These are phyloP conservation scores for Trissolcus japonicus DNA, from an alignment of 2,888 invertebrate genomes.

Conservation along the genomic window DNA sequence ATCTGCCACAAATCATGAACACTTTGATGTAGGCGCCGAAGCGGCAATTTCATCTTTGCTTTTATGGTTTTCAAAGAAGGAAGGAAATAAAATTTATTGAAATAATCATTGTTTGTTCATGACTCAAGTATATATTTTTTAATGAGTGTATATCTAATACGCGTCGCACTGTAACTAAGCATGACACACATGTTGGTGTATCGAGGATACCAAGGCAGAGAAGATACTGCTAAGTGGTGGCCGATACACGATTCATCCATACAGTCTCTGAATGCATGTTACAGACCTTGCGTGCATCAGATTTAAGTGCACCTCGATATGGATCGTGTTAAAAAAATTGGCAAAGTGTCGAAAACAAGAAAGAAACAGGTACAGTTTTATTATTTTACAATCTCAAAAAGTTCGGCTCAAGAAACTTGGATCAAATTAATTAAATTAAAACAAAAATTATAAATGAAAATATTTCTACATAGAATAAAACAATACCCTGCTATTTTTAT, in stretches of 20 bases:
- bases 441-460: not conserved
- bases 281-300: slow-evolving; percentile 53
- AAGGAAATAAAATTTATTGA: not conserved
- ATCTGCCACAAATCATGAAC: too few relatives aligned
- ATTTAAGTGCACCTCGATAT: slow-evolving; percentile 47
- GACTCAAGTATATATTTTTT: slow-evolving; percentile 1
- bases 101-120: not conserved
- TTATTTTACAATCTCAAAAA: not conserved
- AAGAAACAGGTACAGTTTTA: slow-evolving; percentile 33
- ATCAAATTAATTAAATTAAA: too few relatives aligned
- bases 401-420: not conserved
- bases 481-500: too few relatives aligned
- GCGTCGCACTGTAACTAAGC: slow-evolving; percentile 30
- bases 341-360: slow-evolving; percentile 38
- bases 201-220: slow-evolving; percentile 60
- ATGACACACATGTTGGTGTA: slow-evolving; percentile 49
- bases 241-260: slow-evolving; percentile 66
- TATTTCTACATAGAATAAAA: not conserved
- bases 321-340: slow-evolving; percentile 60
- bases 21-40: too few relatives aligned
- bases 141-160: slow-evolving; percentile 20
- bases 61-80: too few relatives aligned
- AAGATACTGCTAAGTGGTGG: slow-evolving; percentile 72
- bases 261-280: slow-evolving; percentile 70
- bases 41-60: not conserved